phyloP scores from a whole-genome alignment of 2,888 invertebrate species.

The Corythucha ciliata region DNA sequence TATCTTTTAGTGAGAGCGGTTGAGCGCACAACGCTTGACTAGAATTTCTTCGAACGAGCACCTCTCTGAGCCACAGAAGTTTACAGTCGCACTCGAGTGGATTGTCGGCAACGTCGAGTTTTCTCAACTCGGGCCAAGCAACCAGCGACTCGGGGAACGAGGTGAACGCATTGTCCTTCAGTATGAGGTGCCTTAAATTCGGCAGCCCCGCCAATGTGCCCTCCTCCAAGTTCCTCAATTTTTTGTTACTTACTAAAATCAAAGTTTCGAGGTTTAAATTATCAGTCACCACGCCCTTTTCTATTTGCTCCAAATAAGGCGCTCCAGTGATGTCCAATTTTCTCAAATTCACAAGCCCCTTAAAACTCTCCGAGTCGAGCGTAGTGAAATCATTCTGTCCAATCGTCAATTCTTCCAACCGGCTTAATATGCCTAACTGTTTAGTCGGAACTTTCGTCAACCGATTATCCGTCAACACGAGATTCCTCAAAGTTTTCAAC shows the following conservation, averaged over 20 bases:
- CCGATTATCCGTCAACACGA: constrained; percentile 73
- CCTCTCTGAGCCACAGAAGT: constrained; percentile 66
- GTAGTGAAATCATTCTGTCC: constrained; percentile 72
- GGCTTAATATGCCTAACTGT: constrained; percentile 58
- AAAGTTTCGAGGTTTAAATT: constrained; percentile 73
- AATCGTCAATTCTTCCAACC: constrained; percentile 68
- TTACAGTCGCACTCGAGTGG: constrained; percentile 73
- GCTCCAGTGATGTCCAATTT: constrained; percentile 70
- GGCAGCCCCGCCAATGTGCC: constrained; percentile 68
- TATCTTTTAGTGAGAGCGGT: constrained; percentile 62
- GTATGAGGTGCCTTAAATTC: constrained; percentile 62
- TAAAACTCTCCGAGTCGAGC: constrained; percentile 62
- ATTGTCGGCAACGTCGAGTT: constrained; percentile 71
- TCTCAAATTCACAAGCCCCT: constrained; percentile 64
- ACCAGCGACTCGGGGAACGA: constrained; percentile 69
- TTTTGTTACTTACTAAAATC: constrained; percentile 66
- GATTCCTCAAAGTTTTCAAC: constrained; percentile 60
- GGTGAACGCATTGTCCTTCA: constrained; percentile 68
- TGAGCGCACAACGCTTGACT: constrained; percentile 59
- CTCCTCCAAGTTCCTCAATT: constrained; percentile 60
- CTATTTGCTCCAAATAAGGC: constrained; percentile 58
- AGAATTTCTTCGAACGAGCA: constrained; percentile 59
- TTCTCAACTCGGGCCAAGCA: constrained; percentile 65
- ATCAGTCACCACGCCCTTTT: constrained; percentile 66
- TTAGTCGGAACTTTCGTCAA: constrained; percentile 63